phyloP scores from a whole-genome alignment of 92 coral and sea anemone genomes.

The Zoanthus sociatus region DNA sequence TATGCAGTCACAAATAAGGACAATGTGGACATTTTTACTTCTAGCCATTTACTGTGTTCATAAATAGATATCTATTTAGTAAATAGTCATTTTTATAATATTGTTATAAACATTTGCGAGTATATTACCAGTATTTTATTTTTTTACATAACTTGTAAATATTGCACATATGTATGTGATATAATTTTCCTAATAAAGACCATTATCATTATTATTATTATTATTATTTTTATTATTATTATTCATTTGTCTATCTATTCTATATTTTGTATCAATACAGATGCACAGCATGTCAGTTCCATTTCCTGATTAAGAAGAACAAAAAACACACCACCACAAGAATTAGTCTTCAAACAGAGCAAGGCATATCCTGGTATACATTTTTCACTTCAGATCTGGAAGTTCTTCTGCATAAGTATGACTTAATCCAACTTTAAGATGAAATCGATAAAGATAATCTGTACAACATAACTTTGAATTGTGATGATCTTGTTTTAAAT shows the following conservation, averaged over 20 bases:
- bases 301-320: constrained; percentile 1
- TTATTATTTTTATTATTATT: too few species aligned
- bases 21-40: not conserved
- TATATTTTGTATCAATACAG: constrained; percentile 11
- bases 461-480: constrained; percentile 18
- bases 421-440: not conserved
- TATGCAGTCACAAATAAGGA: not conserved
- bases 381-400: not conserved
- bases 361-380: not conserved
- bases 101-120: too few species aligned
- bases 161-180: too few species aligned
- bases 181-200: too few species aligned
- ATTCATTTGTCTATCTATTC: not conserved
- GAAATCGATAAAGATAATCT: constrained; percentile 26
- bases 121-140: too few species aligned
- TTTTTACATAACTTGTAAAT: too few species aligned
- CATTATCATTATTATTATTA: too few species aligned
- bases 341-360: not conserved
- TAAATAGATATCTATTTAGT: too few species aligned
- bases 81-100: too few species aligned
- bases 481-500: constrained; percentile 23
- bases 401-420: constrained; percentile 10
- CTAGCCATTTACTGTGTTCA: too few species aligned
- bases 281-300: not conserved
- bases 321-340: not conserved